Base-by-base conservation (phyloP, 92 coral and sea anemone genomes). In the Paramuricea clavata region DNA sequence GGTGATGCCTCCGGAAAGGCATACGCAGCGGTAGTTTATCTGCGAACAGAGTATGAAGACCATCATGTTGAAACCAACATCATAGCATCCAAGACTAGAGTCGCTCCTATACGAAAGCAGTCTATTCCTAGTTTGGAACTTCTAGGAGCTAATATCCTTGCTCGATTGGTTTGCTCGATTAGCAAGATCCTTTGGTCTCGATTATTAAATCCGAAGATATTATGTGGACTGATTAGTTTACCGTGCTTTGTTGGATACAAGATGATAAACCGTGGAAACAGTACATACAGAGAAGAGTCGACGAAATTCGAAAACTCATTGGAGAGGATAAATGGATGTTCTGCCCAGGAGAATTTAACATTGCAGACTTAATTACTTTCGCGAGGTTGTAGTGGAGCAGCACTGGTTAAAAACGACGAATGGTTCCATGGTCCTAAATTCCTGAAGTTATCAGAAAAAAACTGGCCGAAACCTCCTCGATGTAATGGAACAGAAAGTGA, bases 271-370 rank as follows among this genome's bases (percentile, higher is more conserved):
- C 26, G 12, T 61, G 69, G 69, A 61, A 61, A 61, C 69, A 61
- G 35, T 23, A 61, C 69, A 16, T 61, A 61, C 69, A 61, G 17
- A 61, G 35, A 61, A 61, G 69, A 61, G 69, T 61, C 2, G 31
- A 61, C 35, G 69, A 61, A 19, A 61, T 61, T 61, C 69, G 69
- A 6, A 23, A 31, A 25, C 69, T 61, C 17, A 25, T 61, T 1
- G 31, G 31, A 61, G 35, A 25, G 16, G 69, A 61, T 9, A 61
- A 31, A 7, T 61, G 69, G 69, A 61, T 61, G 26, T 61, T 61
- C 26, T 61, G 25, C 69, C 69, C 69, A 25, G 69, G 69, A n/a
- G n/a, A n/a, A n/a, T n/a, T n/a, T n/a, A n/a, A 61, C 69, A 30
- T 61, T 61, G 69, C 69, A 8, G 26, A 61, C 17, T 30, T 61